Conservation (phyloP, 2,888 invertebrate genomes). For the Sphinx pinastri region DNA sequence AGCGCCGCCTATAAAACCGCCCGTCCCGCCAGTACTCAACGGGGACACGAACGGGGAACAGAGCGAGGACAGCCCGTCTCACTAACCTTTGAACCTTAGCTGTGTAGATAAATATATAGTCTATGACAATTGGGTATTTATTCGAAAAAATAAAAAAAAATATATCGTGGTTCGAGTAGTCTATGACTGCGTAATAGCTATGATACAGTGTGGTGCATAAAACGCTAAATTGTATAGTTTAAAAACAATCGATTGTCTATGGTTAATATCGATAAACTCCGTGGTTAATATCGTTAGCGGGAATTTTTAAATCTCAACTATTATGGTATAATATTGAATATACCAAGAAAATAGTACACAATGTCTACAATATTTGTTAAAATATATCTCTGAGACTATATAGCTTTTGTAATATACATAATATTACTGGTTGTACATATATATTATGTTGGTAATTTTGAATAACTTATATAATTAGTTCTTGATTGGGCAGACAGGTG, state of each 20-base stretch:
- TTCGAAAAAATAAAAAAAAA: conserved; percentile 37
- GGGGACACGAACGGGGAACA: conserved; percentile 70
- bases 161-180: conserved; percentile 36
- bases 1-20: conserved; percentile 72
- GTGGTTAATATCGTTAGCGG: background rate
- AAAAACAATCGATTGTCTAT: background rate
- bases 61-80: conserved; percentile 44
- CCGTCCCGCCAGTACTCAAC: conserved; percentile 63
- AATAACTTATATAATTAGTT: background rate
- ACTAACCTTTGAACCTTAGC: conserved; percentile 28
- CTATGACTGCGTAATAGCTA: conserved; percentile 33
- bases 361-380: background rate
- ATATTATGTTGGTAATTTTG: conserved; percentile 2
- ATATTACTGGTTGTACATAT: conserved; percentile 16
- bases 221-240: conserved; percentile 14
- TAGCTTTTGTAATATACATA: background rate
- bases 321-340: no score
- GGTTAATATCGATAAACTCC: background rate
- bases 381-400: conserved; percentile 4
- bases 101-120: conserved; percentile 34
- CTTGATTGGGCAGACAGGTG: background rate
- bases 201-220: conserved; percentile 31
- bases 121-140: conserved; percentile 47
- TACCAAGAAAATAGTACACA: background rate
- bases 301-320: no score